These are phyloP conservation scores for Suncus etruscus DNA, from an alignment of 2,113 vertebrate species.

Conservation along the genomic window DNA sequence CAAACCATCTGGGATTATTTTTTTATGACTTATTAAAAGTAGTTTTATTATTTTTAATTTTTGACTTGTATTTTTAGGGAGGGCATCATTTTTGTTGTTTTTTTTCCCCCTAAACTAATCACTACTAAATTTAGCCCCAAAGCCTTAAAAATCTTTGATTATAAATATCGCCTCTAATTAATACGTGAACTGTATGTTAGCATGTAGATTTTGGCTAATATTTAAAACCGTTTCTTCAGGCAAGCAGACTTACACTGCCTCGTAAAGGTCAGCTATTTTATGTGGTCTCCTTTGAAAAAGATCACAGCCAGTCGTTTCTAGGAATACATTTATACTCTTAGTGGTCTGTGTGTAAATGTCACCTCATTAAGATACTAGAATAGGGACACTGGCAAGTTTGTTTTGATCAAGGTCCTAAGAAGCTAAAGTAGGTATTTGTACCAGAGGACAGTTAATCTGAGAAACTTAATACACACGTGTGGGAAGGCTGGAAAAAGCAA, in stretches of 20 bases:
- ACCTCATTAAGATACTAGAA: constrained; percentile 10
- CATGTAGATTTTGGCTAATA: constrained; percentile 26
- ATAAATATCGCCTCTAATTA: constrained; percentile 37
- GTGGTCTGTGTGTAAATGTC: neutral
- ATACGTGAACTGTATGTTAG: neutral
- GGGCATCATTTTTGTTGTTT: neutral
- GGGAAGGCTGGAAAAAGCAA: constrained; percentile 6
- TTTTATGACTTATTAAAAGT: constrained; percentile 20
- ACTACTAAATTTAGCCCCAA: neutral
- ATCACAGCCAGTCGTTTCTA: neutral
- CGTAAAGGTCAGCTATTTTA: neutral
- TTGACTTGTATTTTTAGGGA: neutral
- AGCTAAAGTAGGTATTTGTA: neutral
- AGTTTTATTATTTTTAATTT: constrained; percentile 30
- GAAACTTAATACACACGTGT: neutral
- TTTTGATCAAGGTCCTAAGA: neutral
- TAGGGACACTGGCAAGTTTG: neutral
- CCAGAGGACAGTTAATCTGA: constrained; percentile 6
- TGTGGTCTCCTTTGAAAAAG: neutral
- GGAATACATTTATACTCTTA: neutral
- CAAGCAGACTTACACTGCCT: neutral
- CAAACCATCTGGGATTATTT: neutral
- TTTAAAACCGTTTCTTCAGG: constrained; percentile 21
- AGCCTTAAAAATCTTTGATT: constrained; percentile 35
- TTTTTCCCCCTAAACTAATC: neutral